Conservation (phyloP, 1,140 invertebrate species). For the Halictus rubicundus region DNA sequence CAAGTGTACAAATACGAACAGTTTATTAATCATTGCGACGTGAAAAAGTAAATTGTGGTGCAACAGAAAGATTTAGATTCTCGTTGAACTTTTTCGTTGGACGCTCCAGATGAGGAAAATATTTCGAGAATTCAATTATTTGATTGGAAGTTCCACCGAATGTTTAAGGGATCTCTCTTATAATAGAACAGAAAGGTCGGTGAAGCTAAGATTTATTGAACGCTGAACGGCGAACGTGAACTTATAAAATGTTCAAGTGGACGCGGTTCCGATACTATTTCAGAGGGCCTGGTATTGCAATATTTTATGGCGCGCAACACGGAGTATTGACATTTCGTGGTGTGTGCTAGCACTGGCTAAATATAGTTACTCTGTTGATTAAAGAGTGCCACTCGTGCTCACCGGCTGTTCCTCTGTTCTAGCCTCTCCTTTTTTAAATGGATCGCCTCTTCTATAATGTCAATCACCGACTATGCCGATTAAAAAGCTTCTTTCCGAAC, state of each 20-base stretch:
- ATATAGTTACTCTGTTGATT: slow-evolving; percentile 32
- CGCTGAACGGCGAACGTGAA: neutral
- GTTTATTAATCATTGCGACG: no score
- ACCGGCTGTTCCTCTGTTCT: slow-evolving; percentile 1
- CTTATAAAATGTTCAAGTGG: neutral
- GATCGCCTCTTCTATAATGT: neutral
- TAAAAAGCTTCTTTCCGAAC: neutral
- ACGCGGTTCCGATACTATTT: neutral
- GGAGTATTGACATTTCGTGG: slow-evolving; percentile 39
- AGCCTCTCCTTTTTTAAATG: neutral
- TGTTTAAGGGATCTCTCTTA: neutral
- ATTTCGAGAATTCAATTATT: neutral
- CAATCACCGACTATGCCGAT: neutral
- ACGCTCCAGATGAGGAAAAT: no score
- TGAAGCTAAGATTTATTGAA: neutral
- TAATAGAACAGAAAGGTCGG: neutral
- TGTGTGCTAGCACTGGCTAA: slow-evolving; percentile 26
- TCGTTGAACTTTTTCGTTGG: no score
- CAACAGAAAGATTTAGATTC: no score
- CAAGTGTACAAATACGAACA: no score
- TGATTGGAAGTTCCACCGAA: neutral
- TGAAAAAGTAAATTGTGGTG: no score
- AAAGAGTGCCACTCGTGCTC: slow-evolving; percentile 6
- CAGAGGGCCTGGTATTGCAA: neutral
- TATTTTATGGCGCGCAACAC: slow-evolving; percentile 4